Evolutionary conservation across 1,140 invertebrate genomes (phyloP).

Genomic region (Brachionus rotundiformis): DNA sequence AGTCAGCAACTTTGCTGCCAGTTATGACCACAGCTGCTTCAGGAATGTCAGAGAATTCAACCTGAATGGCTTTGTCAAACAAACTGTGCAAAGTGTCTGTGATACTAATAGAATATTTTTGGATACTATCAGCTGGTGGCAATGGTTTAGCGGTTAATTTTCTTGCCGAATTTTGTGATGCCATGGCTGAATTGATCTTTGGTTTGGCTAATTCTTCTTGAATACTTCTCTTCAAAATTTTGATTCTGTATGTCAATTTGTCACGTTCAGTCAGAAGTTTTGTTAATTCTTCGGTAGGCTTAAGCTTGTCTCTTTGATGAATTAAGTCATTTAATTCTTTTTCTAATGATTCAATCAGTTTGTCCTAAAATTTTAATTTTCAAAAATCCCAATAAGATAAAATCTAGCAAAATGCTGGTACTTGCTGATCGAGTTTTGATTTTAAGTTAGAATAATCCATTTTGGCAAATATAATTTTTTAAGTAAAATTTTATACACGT

Average conservation of each 20-base stretch:
- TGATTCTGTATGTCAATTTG: slow-evolving; percentile 79
- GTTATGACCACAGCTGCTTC: slow-evolving; percentile 72
- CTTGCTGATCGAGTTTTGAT: slow-evolving; percentile 30
- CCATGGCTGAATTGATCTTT: not conserved
- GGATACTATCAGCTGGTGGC: slow-evolving; percentile 64
- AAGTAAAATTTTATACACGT: not conserved
- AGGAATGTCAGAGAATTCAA: slow-evolving; percentile 74
- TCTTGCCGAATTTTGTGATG: not conserved
- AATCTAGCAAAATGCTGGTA: not conserved
- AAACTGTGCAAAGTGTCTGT: slow-evolving; percentile 70
- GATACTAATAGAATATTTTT: slow-evolving; percentile 59
- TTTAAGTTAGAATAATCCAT: slow-evolving; percentile 29
- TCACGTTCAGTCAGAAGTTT: slow-evolving; percentile 71
- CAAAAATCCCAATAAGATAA: no score
- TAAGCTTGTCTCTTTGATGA: slow-evolving; percentile 19
- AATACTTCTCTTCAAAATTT: slow-evolving; percentile 70
- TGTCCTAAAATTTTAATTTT: slow-evolving; percentile 5
- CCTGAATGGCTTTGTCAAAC: slow-evolving; percentile 73
- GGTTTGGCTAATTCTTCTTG: not conserved
- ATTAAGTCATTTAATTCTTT: not conserved
- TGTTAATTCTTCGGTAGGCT: slow-evolving; percentile 55
- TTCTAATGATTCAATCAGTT: slow-evolving; percentile 29
- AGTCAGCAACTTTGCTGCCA: slow-evolving; percentile 86
- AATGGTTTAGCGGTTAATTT: slow-evolving; percentile 66
- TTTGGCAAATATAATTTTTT: not conserved